Evolutionary conservation across 2,888 invertebrate species (phyloP), one percentile per base, ranked within the genome.

Genomic region (Mythimna ferrago): DNA sequence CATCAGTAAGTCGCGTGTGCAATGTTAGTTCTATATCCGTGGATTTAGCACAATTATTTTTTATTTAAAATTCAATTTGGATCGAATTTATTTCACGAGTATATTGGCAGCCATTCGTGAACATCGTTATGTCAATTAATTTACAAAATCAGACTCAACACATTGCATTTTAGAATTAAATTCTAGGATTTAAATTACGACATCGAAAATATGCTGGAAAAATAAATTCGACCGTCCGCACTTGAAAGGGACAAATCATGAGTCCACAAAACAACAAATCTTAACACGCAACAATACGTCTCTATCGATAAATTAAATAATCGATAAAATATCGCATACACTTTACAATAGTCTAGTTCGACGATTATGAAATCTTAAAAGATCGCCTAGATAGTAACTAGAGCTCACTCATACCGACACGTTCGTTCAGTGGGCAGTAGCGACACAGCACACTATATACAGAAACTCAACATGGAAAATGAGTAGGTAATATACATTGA

Each of bases 11-110:
- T 86, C 89, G 89, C 88, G 84, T 91, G 89, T 90, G 85, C 87
- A 89, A 89, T 83, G 83, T 87, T 86, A 88, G 83, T 88, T 89
- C 83, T 84, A 84, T 88, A 90, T 87, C 88, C 88, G 89, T 91
- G 89, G 88, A 90, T 93, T 93, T 94, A 94, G 93, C 90, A 91
- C 92, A 86, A 84, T 82, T 72, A 89, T 85, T 84, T 85, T 81
- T 83, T 88, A 88, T 87, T 87, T 80, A 73, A 84, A 84, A 87
- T 86, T 88, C 61, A 68, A 54, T 58, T 84, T 83, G 73, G 84
- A 87, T 88, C 86, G 86, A 84, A 87, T 88, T 89, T 86, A 87
- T 87, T 90, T 89, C 86, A 87, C 83, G 82, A 89, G 88, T 86
- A 88, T 74, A 83, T 75, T 69, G 67, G 65, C 64, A 75, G 67